Conservation (phyloP, 2,113 vertebrate genomes). For the Plectropomus leopardus region DNA sequence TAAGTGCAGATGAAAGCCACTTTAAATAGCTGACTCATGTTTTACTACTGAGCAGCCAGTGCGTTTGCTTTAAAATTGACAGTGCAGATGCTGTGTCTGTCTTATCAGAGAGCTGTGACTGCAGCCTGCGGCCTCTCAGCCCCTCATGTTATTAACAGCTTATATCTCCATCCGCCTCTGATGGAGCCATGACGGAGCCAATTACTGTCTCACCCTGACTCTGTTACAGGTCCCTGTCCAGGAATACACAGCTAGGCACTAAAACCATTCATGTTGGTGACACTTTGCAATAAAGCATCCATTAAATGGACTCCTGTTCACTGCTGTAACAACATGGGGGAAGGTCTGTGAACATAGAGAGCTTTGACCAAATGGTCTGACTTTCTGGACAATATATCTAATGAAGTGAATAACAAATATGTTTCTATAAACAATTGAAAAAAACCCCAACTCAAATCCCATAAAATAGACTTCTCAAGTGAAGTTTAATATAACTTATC, state of each 20-base stretch:
- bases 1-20: not conserved
- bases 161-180: conserved; percentile 24
- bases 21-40: not conserved
- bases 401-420: not conserved
- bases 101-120: conserved; percentile 29
- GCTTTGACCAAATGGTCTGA: not conserved
- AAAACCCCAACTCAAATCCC: not conserved
- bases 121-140: conserved; percentile 6
- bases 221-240: conserved; percentile 30
- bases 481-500: not conserved
- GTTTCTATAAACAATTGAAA: not conserved
- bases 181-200: conserved; percentile 41
- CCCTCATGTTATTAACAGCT: conserved; percentile 44
- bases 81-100: not conserved
- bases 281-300: conserved; percentile 3
- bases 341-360: not conserved
- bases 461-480: not conserved
- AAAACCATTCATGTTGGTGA: not conserved
- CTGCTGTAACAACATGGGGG: not conserved
- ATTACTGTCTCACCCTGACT: conserved; percentile 32
- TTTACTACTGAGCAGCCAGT: not conserved
- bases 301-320: not conserved
- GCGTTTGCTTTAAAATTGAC: conserved; percentile 6
- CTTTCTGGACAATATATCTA: not conserved
- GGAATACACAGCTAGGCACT: not conserved